Evolutionary conservation across 1,140 invertebrate species (phyloP).

Genomic region (Planococcus citri): DNA sequence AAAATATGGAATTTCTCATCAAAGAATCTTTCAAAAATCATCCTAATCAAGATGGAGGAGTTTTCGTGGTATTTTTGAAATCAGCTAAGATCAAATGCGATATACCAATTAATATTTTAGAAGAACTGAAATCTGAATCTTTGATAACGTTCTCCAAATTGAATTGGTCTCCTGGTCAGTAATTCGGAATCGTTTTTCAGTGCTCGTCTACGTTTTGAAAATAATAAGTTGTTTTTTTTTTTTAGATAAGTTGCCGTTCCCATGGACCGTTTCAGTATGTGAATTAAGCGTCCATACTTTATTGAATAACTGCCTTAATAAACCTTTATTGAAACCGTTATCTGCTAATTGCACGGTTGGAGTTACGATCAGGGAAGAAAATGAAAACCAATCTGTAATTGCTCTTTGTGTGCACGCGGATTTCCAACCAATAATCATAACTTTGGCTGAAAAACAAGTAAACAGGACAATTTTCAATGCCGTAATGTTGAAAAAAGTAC

Average conservation of each 20-base stretch:
- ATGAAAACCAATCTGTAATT: conserved; percentile 26
- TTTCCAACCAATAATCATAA: conserved; percentile 23
- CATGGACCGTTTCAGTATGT: neutral
- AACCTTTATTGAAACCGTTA: conserved; percentile 39
- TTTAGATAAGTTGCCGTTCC: neutral
- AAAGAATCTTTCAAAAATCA: neutral
- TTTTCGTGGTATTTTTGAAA: neutral
- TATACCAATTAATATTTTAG: neutral
- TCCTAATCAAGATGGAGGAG: neutral
- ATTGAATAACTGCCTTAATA: neutral
- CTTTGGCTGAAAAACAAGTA: neutral
- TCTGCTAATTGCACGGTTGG: conserved; percentile 45
- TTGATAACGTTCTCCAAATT: neutral
- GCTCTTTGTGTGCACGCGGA: conserved; percentile 43
- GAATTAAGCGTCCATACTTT: neutral
- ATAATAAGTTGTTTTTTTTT: neutral
- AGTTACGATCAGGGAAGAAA: conserved; percentile 23
- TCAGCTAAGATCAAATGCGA: neutral
- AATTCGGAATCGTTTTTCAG: neutral
- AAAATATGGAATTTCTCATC: neutral
- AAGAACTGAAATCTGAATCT: neutral
- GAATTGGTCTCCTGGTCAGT: neutral
- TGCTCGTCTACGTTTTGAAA: neutral
- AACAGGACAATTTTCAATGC: too few species aligned
- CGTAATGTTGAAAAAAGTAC: neutral